A percentile compares a stretch with the other conserved stretches of the same genome.
Evolutionary conservation across 2,797 vertebrate species (phyloP).

Genomic region (Ataeniobius toweri): DNA sequence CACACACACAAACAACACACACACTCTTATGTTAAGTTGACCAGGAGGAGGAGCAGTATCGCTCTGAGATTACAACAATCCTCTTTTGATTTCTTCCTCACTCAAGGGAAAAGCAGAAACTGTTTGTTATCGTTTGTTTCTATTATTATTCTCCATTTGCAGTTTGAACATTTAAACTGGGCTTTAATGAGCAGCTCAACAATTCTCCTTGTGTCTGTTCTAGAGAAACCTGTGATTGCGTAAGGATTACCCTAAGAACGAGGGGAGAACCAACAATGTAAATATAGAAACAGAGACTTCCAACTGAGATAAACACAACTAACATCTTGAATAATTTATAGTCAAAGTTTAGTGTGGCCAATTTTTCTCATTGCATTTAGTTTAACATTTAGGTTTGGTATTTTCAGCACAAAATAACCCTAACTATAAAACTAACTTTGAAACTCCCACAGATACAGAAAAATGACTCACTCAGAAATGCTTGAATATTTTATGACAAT

Average conservation of each 20-base stretch:
- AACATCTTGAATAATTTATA: background rate
- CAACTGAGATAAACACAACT: too few relatives aligned
- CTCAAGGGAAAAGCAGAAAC: conserved; percentile 64
- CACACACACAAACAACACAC: background rate
- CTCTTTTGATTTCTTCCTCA: conserved; percentile 74
- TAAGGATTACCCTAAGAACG: conserved; percentile 21
- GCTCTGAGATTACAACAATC: conserved; percentile 71
- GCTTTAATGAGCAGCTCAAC: conserved; percentile 38
- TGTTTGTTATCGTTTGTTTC: conserved; percentile 65
- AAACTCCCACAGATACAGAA: background rate
- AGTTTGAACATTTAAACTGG: conserved; percentile 55
- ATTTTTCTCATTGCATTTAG: background rate
- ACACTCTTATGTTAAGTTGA: conserved; percentile 48
- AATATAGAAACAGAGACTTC: too few relatives aligned
- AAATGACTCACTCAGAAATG: background rate
- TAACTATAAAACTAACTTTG: background rate
- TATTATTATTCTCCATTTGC: conserved; percentile 69
- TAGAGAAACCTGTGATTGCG: conserved; percentile 11
- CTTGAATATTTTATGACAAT: too few relatives aligned
- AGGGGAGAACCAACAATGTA: conserved; percentile 21
- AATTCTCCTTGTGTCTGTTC: conserved; percentile 23
- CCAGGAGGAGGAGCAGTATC: conserved; percentile 33
- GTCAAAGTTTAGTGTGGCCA: background rate
- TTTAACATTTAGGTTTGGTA: background rate
- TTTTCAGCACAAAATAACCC: background rate